These are phyloP conservation scores for Forficula auricularia DNA, from an alignment of 1,140 invertebrate species.

Conservation along the genomic window DNA sequence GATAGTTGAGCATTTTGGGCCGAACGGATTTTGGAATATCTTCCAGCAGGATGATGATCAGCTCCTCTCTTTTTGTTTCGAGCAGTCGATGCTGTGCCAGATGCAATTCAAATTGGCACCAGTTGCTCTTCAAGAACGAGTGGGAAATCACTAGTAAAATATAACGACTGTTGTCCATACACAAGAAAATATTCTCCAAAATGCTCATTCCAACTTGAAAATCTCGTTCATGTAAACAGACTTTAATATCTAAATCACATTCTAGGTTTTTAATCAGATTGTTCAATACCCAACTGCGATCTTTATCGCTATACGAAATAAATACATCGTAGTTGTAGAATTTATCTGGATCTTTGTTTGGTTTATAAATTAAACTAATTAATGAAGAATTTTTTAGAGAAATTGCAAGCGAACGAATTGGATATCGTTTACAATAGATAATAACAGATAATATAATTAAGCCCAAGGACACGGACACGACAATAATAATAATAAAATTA, in stretches of 20 bases:
- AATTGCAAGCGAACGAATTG: conserved; percentile 35
- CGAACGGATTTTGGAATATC: conserved; percentile 36
- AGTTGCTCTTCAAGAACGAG: conserved; percentile 38
- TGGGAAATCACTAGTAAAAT: conserved; percentile 38
- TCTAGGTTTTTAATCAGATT: conserved; percentile 38
- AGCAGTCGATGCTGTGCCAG: conserved; percentile 40
- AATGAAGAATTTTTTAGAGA: conserved; percentile 31
- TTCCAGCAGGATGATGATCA: conserved; percentile 40
- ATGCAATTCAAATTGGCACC: conserved; percentile 49
- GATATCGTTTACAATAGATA: conserved; percentile 28
- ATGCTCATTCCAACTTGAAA: conserved; percentile 43
- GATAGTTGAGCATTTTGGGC: conserved; percentile 38
- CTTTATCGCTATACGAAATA: conserved; percentile 41
- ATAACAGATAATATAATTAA: neutral
- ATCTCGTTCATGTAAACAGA: conserved; percentile 43
- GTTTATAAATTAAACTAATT: conserved; percentile 26
- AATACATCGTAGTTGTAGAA: conserved; percentile 36
- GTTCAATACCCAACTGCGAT: conserved; percentile 37
- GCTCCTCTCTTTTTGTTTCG: conserved; percentile 32
- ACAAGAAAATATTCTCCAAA: conserved; percentile 42
- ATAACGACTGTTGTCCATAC: conserved; percentile 39
- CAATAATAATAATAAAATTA: neutral
- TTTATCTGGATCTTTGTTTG: conserved; percentile 18
- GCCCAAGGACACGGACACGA: neutral
- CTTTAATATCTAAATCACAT: conserved; percentile 18